phyloP scores from a whole-genome alignment of 2,113 vertebrate species.

The Argyrosomus japonicus region DNA sequence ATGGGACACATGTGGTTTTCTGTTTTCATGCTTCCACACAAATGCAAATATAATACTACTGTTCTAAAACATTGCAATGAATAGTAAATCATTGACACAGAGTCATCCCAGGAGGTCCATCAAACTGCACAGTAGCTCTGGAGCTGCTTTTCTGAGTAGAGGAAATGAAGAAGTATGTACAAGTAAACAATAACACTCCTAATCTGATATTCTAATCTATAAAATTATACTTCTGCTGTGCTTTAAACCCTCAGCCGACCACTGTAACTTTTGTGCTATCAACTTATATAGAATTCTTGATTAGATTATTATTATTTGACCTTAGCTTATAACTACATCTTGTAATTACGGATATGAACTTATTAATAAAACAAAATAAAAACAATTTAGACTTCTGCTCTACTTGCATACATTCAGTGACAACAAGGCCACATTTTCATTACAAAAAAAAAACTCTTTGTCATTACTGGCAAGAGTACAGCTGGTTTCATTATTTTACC shows the following conservation, averaged over 20 bases:
- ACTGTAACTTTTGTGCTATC: background rate
- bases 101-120: constrained; percentile 22
- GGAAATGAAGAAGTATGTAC: background rate
- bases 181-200: background rate
- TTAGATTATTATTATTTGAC: constrained; percentile 1
- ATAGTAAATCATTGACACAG: constrained; percentile 42
- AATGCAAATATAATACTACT: constrained; percentile 49
- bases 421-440: background rate
- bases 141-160: background rate
- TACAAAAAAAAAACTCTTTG: background rate
- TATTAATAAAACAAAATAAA: constrained; percentile 9
- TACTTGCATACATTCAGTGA: constrained; percentile 3
- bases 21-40: constrained; percentile 49
- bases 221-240: background rate
- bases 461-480: constrained; percentile 18
- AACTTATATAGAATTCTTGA: background rate
- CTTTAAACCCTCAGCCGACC: constrained; percentile 6
- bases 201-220: background rate
- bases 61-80: constrained; percentile 32
- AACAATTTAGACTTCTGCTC: background rate
- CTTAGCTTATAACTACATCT: background rate
- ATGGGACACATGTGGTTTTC: constrained; percentile 57
- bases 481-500: background rate
- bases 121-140: constrained; percentile 37
- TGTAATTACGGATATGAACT: background rate